Conservation (phyloP, 2,797 vertebrate genomes). For the Falco naumanni region DNA sequence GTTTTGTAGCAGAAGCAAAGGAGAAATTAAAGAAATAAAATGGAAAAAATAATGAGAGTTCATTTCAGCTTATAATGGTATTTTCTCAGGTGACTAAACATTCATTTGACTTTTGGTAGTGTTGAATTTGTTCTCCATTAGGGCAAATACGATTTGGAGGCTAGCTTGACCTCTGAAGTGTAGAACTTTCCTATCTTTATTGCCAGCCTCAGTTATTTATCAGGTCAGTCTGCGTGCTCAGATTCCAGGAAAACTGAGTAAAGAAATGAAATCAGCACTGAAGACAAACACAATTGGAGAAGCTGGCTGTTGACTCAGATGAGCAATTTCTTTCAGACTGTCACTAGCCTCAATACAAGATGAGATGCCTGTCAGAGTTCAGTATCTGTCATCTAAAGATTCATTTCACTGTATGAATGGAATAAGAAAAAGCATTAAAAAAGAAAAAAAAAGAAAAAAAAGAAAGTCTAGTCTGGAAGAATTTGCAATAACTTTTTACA, state of each 20-base stretch:
- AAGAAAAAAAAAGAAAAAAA: not conserved
- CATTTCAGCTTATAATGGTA: conserved; percentile 63
- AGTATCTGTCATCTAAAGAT: conserved; percentile 26
- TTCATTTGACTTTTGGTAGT: conserved; percentile 68
- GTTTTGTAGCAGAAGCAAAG: conserved; percentile 51
- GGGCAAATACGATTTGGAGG: conserved; percentile 59
- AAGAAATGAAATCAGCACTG: conserved; percentile 52
- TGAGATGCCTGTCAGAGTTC: conserved; percentile 38
- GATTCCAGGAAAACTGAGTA: conserved; percentile 53
- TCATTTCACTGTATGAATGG: not conserved
- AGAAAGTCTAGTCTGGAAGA: not conserved
- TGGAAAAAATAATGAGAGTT: conserved; percentile 64
- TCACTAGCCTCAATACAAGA: not conserved
- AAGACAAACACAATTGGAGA: conserved; percentile 29
- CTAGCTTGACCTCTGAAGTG: conserved; percentile 63
- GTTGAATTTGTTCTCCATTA: conserved; percentile 68
- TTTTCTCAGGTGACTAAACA: conserved; percentile 73
- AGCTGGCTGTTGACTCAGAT: conserved; percentile 38
- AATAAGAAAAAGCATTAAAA: not conserved
- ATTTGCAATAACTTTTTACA: not conserved
- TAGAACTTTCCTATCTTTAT: conserved; percentile 62
- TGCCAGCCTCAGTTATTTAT: conserved; percentile 47
- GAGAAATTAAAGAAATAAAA: conserved; percentile 65
- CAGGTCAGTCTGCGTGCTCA: conserved; percentile 44
- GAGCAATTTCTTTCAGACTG: conserved; percentile 41